Evolutionary conservation across 2,113 vertebrate genomes (phyloP).

Genomic region (Phylloscopus trochilus): DNA sequence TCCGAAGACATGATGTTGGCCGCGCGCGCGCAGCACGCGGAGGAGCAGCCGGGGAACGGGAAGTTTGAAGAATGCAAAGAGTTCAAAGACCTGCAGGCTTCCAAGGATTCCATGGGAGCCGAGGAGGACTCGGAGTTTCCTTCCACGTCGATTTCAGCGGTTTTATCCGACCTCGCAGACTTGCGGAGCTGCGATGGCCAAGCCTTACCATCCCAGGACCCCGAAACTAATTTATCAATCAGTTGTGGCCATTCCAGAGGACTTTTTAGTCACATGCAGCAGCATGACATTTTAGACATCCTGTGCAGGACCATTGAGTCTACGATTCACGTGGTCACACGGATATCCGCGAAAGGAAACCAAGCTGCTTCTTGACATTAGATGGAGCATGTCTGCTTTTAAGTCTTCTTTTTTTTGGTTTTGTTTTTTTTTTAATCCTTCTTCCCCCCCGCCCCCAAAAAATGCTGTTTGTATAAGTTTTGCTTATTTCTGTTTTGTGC

Average conservation of each 20-base stretch:
- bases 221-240: conserved; percentile 75
- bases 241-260: conserved; percentile 84
- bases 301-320: conserved; percentile 96
- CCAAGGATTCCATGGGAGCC: conserved; percentile 73
- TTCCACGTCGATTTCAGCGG: conserved; percentile 77
- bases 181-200: conserved; percentile 80
- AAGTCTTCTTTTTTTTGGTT: conserved; percentile 35
- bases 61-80: conserved; percentile 80
- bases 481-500: conserved; percentile 83
- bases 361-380: conserved; percentile 93
- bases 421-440: neutral
- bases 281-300: conserved; percentile 93
- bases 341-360: conserved; percentile 87
- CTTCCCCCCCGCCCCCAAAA: neutral
- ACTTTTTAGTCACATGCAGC: conserved; percentile 80
- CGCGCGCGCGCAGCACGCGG: conserved; percentile 70
- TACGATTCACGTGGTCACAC: conserved; percentile 89
- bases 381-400: conserved; percentile 80
- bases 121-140: conserved; percentile 84
- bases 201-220: conserved; percentile 80
- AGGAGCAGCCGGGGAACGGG: conserved; percentile 57
- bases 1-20: conserved; percentile 76
- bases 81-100: conserved; percentile 72
- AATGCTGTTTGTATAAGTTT: conserved; percentile 80
- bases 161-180: conserved; percentile 81